Evolutionary conservation across 2,888 invertebrate genomes (phyloP), one percentile per base, ranked within the genome.

Genomic region (Trichopria drosophilae): DNA sequence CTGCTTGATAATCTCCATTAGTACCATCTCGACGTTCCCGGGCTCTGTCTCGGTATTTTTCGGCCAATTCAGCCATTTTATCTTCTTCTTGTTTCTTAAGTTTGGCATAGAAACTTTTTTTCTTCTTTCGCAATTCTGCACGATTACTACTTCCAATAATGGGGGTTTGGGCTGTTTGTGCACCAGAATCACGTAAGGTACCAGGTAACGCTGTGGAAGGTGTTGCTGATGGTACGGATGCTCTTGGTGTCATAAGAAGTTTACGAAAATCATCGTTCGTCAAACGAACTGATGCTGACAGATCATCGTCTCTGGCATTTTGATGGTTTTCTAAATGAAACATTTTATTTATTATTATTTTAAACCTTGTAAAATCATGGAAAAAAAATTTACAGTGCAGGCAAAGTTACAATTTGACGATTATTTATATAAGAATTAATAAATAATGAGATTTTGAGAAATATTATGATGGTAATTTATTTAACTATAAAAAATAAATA

Each of bases 221-320:
- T 0, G 81, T 78, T 2, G 76, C 59, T 15, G 80, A 78, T 6
- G 81, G 78, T 1, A 85, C 84, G 0, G 89, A 87, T 5, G 88
- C 83, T 54, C 94, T 82, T 0, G 98, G 97, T 0, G 97, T 97
- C 89, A 96, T 96, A 60, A 98, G 78, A 42, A 98, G 79, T 72
- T 94, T 95, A 46, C 97, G 85, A 71, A 98, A 98, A 78, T 98
- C 98, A 72, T 94, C 97, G 80, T 98, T 98, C 6, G 96, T 96
- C 45, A 98, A 81, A 60, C 90, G 83, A 67, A 88, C 87, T 0
- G 90, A 90, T 56, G 73, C 63, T 3, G 61, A 44, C 49, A 66
- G 58, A 20, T 75, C 74, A 20, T 75, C 74, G 12, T 74, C 73
- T 75, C 75, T 6, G 73, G 71, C 75, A 75, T 74, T 62, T 66